Percentiles rank a stretch among this genome's conserved stretches.
phyloP scores from a whole-genome alignment of 2,113 vertebrate species.

The Grus americana region DNA sequence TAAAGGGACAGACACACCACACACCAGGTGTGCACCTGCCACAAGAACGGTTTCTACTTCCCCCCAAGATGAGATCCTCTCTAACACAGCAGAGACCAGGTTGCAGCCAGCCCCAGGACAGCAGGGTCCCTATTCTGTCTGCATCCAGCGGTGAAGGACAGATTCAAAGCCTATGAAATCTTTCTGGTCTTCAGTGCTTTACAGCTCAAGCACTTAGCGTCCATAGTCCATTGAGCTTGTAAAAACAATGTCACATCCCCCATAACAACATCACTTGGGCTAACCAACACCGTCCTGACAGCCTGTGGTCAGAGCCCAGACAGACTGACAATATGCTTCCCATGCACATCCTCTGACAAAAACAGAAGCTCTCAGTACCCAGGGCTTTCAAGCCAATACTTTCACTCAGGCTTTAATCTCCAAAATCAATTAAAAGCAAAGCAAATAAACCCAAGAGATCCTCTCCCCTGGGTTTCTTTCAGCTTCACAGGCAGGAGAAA shows the following conservation, averaged over 20 bases:
- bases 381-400: constrained; percentile 26
- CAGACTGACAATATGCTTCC: neutral
- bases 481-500: constrained; percentile 23
- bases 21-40: neutral
- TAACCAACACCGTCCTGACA: neutral
- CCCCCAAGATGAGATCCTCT: neutral
- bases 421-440: constrained; percentile 68
- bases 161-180: neutral
- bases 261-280: neutral
- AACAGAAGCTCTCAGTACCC: neutral
- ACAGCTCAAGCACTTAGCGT: neutral
- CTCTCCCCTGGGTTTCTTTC: constrained; percentile 10
- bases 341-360: neutral
- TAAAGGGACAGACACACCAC: neutral
- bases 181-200: neutral
- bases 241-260: neutral
- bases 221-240: neutral
- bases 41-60: neutral
- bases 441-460: constrained; percentile 42
- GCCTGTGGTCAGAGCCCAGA: neutral
- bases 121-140: neutral
- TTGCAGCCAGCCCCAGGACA: neutral
- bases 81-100: neutral
- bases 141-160: neutral
- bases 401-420: constrained; percentile 58